A percentile compares a stretch with the other conserved stretches of the same genome.
phyloP scores from a whole-genome alignment of 2,113 vertebrate species.

The Nothobranchius furzeri region DNA sequence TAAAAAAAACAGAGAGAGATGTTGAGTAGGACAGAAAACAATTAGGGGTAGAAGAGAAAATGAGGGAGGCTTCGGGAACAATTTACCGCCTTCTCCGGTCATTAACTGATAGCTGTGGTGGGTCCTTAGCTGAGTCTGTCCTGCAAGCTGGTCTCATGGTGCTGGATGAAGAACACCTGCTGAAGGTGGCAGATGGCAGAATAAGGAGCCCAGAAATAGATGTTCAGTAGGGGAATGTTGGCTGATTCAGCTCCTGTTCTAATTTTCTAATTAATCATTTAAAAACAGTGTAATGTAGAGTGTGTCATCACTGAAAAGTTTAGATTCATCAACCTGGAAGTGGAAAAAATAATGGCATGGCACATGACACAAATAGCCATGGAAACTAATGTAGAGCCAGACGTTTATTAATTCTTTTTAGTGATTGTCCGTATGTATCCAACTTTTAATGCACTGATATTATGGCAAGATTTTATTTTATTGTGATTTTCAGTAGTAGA shows the following conservation, averaged over 20 bases:
- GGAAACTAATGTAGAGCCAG: neutral
- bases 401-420: neutral
- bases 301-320: constrained; percentile 1
- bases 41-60: constrained; percentile 5
- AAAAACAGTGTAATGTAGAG: constrained; percentile 7
- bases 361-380: neutral
- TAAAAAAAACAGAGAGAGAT: neutral
- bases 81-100: constrained; percentile 40
- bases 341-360: neutral
- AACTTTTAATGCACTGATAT: neutral
- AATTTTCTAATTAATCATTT: constrained; percentile 15
- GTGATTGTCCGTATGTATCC: neutral
- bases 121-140: constrained; percentile 45
- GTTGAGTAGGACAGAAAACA: neutral
- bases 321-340: neutral
- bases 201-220: constrained; percentile 47
- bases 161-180: constrained; percentile 56
- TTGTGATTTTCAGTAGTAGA: neutral
- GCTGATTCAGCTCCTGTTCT: constrained; percentile 23
- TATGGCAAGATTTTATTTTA: neutral
- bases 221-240: neutral
- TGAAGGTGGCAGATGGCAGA: constrained; percentile 55
- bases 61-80: constrained; percentile 25
- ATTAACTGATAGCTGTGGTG: constrained; percentile 35
- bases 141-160: constrained; percentile 23